phyloP scores from a whole-genome alignment of 2,113 vertebrate genomes.

The Etheostoma cragini region DNA sequence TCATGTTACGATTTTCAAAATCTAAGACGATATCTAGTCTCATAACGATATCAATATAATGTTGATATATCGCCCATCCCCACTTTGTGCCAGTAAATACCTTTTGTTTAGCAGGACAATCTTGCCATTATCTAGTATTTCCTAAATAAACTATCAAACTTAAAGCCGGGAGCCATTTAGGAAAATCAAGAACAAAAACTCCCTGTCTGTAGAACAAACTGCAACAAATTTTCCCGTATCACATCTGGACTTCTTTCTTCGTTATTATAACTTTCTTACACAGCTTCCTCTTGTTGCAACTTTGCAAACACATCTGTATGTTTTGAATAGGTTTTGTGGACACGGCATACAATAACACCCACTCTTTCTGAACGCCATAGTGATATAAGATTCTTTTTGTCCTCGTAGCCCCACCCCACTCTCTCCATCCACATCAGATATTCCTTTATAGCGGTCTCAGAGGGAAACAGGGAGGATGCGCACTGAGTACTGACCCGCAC shows the following conservation, averaged over 20 bases:
- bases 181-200: conserved; percentile 1
- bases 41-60: no score
- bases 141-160: neutral
- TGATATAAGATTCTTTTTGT: conserved; percentile 82
- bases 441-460: conserved; percentile 78
- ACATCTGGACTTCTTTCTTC: neutral
- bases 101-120: conserved; percentile 5
- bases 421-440: conserved; percentile 76
- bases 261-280: conserved; percentile 8
- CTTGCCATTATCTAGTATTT: neutral
- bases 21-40: no score
- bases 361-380: conserved; percentile 62
- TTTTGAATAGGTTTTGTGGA: conserved; percentile 53
- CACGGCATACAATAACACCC: conserved; percentile 68
- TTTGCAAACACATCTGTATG: conserved; percentile 43
- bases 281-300: neutral
- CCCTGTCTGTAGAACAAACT: conserved; percentile 17
- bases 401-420: conserved; percentile 62
- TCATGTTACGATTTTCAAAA: no score
- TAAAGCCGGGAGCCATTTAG: conserved; percentile 24
- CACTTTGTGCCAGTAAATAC: neutral
- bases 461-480: conserved; percentile 67
- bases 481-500: conserved; percentile 68
- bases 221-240: conserved; percentile 19
- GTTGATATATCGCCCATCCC: no score